phyloP scores from a whole-genome alignment of 1,140 invertebrate species.

The Drosophila athabasca region DNA sequence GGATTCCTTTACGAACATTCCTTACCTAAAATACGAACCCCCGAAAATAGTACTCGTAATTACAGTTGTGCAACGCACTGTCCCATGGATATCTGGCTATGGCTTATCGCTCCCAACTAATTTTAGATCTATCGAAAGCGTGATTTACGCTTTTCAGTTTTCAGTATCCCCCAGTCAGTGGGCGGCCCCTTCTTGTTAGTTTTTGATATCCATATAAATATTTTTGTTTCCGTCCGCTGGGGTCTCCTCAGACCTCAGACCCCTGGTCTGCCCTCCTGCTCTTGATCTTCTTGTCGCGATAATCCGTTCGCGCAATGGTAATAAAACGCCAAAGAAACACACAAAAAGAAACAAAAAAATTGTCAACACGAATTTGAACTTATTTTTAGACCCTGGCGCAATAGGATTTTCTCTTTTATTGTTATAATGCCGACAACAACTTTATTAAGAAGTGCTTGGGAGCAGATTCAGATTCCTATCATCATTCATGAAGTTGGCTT shows the following conservation, averaged over 20 bases:
- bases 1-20: no score
- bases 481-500: slow-evolving; percentile 29
- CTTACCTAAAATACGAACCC: no score
- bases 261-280: slow-evolving; percentile 30
- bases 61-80: slow-evolving; percentile 8
- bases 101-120: slow-evolving; percentile 67
- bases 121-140: slow-evolving; percentile 77
- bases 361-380: slow-evolving; percentile 79
- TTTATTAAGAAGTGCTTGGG: slow-evolving; percentile 63
- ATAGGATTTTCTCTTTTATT: slow-evolving; percentile 63
- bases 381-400: slow-evolving; percentile 75
- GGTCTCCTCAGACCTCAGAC: slow-evolving; percentile 3
- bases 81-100: slow-evolving; percentile 25
- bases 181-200: slow-evolving; percentile 54
- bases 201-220: slow-evolving; percentile 67
- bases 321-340: slow-evolving; percentile 60
- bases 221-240: slow-evolving; percentile 41
- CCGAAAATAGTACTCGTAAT: background rate
- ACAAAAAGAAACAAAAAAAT: slow-evolving; percentile 43
- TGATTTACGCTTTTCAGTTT: slow-evolving; percentile 73
- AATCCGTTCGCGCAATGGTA: slow-evolving; percentile 72
- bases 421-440: slow-evolving; percentile 58
- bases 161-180: slow-evolving; percentile 49
- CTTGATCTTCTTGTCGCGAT: slow-evolving; percentile 80
- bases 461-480: slow-evolving; percentile 65